These are phyloP conservation scores for Heliconius charithonia DNA, from an alignment of 2,888 invertebrate species.

Conservation along the genomic window DNA sequence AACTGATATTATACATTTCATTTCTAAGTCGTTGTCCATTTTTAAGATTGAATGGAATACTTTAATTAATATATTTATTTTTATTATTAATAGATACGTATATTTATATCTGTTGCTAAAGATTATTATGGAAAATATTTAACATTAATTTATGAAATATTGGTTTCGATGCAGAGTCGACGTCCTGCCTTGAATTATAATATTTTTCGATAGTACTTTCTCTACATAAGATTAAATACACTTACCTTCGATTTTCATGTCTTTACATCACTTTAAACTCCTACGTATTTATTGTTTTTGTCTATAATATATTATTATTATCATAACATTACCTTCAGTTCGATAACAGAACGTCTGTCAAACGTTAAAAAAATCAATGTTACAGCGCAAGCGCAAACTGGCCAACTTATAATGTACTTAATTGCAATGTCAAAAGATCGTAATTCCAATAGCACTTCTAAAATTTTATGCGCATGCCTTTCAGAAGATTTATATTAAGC, in stretches of 20 bases:
- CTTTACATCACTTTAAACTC: slow-evolving; percentile 46
- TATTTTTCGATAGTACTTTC: neutral
- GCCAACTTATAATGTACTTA: slow-evolving; percentile 49
- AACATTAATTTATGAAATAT: neutral
- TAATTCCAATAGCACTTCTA: slow-evolving; percentile 38
- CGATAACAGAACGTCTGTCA: slow-evolving; percentile 46
- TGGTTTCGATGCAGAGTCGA: neutral
- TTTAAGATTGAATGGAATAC: neutral
- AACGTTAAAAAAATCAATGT: slow-evolving; percentile 71
- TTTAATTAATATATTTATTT: neutral
- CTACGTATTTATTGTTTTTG: slow-evolving; percentile 24
- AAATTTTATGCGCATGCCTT: slow-evolving; percentile 63
- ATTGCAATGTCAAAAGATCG: rapidly evolving
- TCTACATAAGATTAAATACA: slow-evolving; percentile 20
- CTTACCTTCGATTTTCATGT: slow-evolving; percentile 69
- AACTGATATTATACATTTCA: neutral
- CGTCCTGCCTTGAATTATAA: neutral
- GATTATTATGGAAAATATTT: neutral
- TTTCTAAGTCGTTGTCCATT: neutral
- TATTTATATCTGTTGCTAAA: neutral
- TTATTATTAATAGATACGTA: neutral
- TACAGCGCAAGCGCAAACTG: slow-evolving; percentile 69
- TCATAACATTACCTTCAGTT: slow-evolving; percentile 38
- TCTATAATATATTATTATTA: slow-evolving; percentile 36
- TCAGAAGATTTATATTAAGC: slow-evolving; percentile 19